Percentiles rank a stretch among this genome's conserved stretches.
Conservation (phyloP, 2,888 invertebrate species). For the Heteromurus nitidus region DNA sequence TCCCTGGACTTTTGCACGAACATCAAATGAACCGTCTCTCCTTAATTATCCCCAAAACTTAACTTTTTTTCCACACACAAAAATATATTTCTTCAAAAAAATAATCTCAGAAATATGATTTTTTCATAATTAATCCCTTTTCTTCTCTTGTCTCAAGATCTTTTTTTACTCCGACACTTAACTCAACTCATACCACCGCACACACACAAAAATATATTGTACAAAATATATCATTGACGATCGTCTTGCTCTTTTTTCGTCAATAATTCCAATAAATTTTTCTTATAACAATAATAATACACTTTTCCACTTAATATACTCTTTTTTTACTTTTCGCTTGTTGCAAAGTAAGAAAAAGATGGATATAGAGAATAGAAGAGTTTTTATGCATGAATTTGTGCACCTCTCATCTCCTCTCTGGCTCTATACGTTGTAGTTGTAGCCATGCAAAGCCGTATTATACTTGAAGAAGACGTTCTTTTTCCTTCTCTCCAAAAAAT, state of each 20-base stretch:
- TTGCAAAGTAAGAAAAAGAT: neutral
- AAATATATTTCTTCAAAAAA: neutral
- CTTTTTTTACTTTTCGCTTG: neutral
- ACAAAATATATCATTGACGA: neutral
- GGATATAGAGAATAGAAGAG: neutral
- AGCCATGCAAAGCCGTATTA: neutral
- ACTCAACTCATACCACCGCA: neutral
- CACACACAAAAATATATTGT: neutral
- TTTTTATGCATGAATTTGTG: neutral
- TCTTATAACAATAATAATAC: neutral
- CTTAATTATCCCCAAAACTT: too few relatives aligned
- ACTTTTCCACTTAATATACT: neutral
- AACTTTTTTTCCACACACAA: neutral
- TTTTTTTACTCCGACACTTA: neutral
- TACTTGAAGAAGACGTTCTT: neutral
- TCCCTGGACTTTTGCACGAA: too few relatives aligned
- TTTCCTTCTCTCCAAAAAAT: neutral
- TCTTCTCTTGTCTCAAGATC: too few relatives aligned
- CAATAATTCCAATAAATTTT: neutral
- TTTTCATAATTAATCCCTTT: too few relatives aligned
- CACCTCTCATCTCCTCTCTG: too few relatives aligned
- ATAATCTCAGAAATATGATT: neutral
- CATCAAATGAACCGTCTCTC: too few relatives aligned
- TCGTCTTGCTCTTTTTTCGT: neutral
- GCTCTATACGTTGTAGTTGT: too few relatives aligned